phyloP scores from a whole-genome alignment of 2,888 invertebrate genomes.

The Bombylius major region DNA sequence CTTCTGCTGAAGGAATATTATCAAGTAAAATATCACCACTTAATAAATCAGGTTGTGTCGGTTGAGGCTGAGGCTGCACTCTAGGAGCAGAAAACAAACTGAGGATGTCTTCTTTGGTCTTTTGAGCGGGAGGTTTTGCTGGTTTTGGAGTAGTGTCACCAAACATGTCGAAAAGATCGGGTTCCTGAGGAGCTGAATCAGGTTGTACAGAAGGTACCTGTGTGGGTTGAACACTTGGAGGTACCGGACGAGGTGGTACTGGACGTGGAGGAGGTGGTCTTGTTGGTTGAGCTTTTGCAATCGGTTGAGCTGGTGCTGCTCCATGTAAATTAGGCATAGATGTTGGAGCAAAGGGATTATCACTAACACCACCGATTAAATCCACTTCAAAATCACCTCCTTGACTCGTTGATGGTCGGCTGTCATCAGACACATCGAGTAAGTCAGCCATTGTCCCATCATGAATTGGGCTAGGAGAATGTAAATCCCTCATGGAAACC shows the following conservation, averaged over 20 bases:
- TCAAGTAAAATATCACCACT: constrained; percentile 41
- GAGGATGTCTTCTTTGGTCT: constrained; percentile 47
- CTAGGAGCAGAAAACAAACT: constrained; percentile 43
- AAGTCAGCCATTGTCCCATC: constrained; percentile 48
- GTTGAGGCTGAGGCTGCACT: constrained; percentile 23
- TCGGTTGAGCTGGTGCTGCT: constrained; percentile 39
- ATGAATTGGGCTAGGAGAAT: constrained; percentile 75
- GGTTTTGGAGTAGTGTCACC: constrained; percentile 39
- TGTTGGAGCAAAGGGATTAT: constrained; percentile 37
- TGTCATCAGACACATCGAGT: constrained; percentile 45
- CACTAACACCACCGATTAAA: constrained; percentile 19
- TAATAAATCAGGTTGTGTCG: constrained; percentile 42
- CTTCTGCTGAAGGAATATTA: constrained; percentile 13
- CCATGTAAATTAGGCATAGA: constrained; percentile 35
- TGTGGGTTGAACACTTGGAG: constrained; percentile 32
- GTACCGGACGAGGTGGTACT: constrained; percentile 26
- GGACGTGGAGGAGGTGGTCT: constrained; percentile 38
- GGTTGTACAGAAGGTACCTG: constrained; percentile 20
- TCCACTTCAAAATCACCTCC: constrained; percentile 23
- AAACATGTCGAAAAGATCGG: constrained; percentile 45
- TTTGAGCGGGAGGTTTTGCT: constrained; percentile 40
- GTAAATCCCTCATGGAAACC: constrained; percentile 65
- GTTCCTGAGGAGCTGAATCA: constrained; percentile 29
- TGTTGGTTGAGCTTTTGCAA: constrained; percentile 37
- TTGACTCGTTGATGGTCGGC: constrained; percentile 26